Evolutionary conservation across 1,140 invertebrate species (phyloP), one percentile per base, ranked within the genome.

Genomic region (Zaprionus camerounensis): DNA sequence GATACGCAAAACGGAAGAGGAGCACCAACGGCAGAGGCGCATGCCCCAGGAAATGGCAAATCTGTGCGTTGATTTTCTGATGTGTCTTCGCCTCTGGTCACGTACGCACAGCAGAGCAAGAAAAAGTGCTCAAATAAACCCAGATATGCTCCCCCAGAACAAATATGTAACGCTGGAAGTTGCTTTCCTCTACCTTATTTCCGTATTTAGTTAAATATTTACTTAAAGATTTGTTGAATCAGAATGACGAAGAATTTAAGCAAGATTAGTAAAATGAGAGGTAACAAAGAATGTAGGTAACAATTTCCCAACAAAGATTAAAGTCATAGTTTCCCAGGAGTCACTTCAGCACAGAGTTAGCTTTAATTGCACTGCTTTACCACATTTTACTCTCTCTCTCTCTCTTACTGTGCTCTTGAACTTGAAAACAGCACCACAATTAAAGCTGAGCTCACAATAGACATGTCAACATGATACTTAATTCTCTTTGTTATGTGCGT

Each of bases 1-100:
- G 5, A 53, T 36, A 22, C 15, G 9, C 9, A 11, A 38, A 31
- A 46, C 12, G 49, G 20, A 17, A 59, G 20, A 13, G 17, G 20
- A 28, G 1, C 41, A n/a, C n/a, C n/a, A 46, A 38, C 5, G 36
- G 36, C 9, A 12, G 31, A 34, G 31, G 56, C 56, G 31, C 56
- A 58, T 36, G 56, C 31, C 41, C 31, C 11, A 49, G 41, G 53
- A 71, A 71, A 53, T 44, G 67, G 59, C 31, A 71, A 76, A 76
- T 76, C 73, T 71, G 53, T 76, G 68, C 59, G 34, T 17, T 76
- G 68, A 76, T 71, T 71, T 71, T 31, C 20, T 64, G 31, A 26
- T 64, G 20, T 59, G 68, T 26, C 26, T 65, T 41, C 26, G 55
- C 55, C 61, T 65, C 28, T 28, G 62, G 73, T 76, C 73, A 76